These are phyloP conservation scores for Accipiter virgatus DNA, from an alignment of 2,113 vertebrate species.

Conservation along the genomic window DNA sequence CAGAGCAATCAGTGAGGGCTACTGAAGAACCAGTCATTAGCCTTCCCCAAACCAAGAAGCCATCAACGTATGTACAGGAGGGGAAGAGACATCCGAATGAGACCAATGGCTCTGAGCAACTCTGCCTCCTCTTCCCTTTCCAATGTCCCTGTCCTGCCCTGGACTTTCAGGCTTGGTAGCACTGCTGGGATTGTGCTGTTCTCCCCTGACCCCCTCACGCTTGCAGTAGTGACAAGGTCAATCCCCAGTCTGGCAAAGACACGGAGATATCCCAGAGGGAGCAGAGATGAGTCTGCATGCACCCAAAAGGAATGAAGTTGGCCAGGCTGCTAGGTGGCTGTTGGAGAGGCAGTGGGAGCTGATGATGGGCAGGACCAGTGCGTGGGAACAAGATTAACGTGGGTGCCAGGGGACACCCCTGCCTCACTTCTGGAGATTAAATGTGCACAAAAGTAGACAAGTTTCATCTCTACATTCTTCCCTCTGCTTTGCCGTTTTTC, in stretches of 20 bases:
- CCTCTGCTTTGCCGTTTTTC: background rate
- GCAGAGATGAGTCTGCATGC: background rate
- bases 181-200: background rate
- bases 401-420: background rate
- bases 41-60: background rate
- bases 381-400: background rate
- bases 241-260: background rate
- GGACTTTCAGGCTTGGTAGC: background rate
- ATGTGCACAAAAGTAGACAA: background rate
- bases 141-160: background rate
- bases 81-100: background rate
- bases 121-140: background rate
- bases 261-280: background rate
- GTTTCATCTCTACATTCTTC: background rate
- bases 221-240: background rate
- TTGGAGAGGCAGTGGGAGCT: background rate
- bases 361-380: background rate
- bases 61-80: background rate
- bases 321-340: background rate
- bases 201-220: accelerated
- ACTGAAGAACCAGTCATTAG: background rate
- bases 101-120: background rate
- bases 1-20: background rate
- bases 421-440: background rate
- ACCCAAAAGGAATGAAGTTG: background rate